Percentiles rank a stretch among this genome's conserved stretches.
These are phyloP conservation scores for Phenacoccus solenopsis DNA, from an alignment of 1,140 invertebrate genomes.

Conservation along the genomic window DNA sequence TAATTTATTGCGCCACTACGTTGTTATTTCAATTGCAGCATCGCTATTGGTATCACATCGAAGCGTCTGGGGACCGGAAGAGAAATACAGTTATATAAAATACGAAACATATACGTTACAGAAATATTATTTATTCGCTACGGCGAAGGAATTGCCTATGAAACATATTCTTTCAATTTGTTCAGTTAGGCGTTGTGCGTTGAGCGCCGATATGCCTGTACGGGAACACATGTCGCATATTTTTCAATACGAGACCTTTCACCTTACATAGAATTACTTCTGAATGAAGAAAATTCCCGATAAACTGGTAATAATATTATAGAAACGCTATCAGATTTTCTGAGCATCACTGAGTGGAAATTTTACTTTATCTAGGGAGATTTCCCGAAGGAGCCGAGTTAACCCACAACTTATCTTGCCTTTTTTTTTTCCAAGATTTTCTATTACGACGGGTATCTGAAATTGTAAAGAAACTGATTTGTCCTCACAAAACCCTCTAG, in stretches of 20 bases:
- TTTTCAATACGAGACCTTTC: neutral
- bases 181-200: too few species aligned
- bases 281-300: neutral
- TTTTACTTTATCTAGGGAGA: constrained; percentile 4
- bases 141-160: neutral
- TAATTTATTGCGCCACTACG: too few species aligned
- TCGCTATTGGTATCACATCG: too few species aligned
- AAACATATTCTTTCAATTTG: too few species aligned
- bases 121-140: neutral
- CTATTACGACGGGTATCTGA: neutral
- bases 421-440: neutral
- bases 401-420: constrained; percentile 6
- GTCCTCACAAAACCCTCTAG: constrained; percentile 6
- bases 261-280: neutral
- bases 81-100: neutral
- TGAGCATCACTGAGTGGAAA: neutral
- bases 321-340: neutral
- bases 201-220: too few species aligned
- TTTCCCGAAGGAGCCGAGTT: constrained; percentile 3
- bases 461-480: constrained; percentile 16
- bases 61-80: too few species aligned
- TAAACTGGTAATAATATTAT: constrained; percentile 3
- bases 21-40: too few species aligned
- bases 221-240: neutral
- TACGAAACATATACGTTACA: neutral